These are phyloP conservation scores for Berghia stephanieae DNA, from an alignment of 1,140 invertebrate genomes.

Conservation along the genomic window DNA sequence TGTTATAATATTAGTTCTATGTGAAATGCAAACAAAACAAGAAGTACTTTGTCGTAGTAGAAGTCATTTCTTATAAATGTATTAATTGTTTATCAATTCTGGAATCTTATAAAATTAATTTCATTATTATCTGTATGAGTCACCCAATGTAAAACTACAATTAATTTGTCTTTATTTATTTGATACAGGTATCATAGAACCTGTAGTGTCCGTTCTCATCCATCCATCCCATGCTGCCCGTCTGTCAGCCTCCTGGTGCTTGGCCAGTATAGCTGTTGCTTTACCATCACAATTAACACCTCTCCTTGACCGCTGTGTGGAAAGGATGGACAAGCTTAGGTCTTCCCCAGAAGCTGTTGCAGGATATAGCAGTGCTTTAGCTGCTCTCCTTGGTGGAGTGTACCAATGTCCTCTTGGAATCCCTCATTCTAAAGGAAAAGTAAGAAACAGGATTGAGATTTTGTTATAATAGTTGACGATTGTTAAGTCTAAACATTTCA, in stretches of 20 bases:
- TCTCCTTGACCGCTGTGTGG: slow-evolving; percentile 79
- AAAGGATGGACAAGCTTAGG: slow-evolving; percentile 72
- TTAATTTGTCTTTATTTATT: not conserved
- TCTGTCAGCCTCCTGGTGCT: slow-evolving; percentile 92
- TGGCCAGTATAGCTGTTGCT: slow-evolving; percentile 89
- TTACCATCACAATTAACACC: slow-evolving; percentile 93
- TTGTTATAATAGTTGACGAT: too few species aligned
- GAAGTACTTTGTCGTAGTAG: too few species aligned
- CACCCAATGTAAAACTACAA: too few species aligned
- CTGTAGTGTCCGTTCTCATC: slow-evolving; percentile 82
- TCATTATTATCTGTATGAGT: too few species aligned
- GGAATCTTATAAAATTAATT: too few species aligned
- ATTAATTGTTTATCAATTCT: too few species aligned
- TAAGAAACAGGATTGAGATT: too few species aligned
- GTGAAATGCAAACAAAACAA: too few species aligned
- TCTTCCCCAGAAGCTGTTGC: slow-evolving; percentile 92
- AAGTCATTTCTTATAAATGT: too few species aligned
- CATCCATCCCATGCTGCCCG: slow-evolving; percentile 93
- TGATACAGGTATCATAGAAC: slow-evolving; percentile 71
- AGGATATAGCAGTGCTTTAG: slow-evolving; percentile 92
- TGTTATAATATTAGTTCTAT: too few species aligned
- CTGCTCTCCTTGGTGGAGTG: slow-evolving; percentile 91
- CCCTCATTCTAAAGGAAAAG: slow-evolving; percentile 93
- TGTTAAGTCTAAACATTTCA: too few species aligned
- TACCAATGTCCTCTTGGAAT: slow-evolving; percentile 91